These are phyloP conservation scores for Galendromus occidentalis DNA, from an alignment of 1,140 invertebrate species.

Conservation along the genomic window DNA sequence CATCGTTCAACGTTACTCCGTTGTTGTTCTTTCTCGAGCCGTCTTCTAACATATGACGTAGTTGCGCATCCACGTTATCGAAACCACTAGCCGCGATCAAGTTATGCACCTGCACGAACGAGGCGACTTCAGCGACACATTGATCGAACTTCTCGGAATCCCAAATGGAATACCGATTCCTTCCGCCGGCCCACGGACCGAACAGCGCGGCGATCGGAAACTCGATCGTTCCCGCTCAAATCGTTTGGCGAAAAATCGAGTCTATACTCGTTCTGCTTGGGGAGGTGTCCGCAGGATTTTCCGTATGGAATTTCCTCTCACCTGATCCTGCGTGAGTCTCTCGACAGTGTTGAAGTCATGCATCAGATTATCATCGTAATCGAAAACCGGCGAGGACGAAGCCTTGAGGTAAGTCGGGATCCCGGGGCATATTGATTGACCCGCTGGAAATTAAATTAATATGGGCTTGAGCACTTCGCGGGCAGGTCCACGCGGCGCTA, in stretches of 20 bases:
- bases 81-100: neutral
- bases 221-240: no score
- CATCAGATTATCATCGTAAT: constrained; percentile 8
- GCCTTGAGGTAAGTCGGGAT: neutral
- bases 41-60: neutral
- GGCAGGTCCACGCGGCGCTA: no score
- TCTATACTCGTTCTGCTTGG: no score
- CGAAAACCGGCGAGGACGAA: neutral
- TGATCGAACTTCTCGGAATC: no score
- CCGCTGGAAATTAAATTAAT: no score
- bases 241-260: no score
- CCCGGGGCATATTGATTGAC: no score
- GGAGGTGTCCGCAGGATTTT: no score
- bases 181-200: no score
- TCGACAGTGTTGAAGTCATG: constrained; percentile 10
- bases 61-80: neutral
- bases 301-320: neutral
- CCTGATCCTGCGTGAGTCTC: constrained; percentile 6
- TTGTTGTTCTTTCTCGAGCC: neutral
- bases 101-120: neutral
- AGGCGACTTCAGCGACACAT: neutral
- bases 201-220: no score
- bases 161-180: no score
- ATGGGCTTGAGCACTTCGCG: no score
- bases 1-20: neutral